Percentiles rank a stretch among this genome's conserved stretches.
Conservation (phyloP, 2,888 invertebrate species). For the Folsomia candida region DNA sequence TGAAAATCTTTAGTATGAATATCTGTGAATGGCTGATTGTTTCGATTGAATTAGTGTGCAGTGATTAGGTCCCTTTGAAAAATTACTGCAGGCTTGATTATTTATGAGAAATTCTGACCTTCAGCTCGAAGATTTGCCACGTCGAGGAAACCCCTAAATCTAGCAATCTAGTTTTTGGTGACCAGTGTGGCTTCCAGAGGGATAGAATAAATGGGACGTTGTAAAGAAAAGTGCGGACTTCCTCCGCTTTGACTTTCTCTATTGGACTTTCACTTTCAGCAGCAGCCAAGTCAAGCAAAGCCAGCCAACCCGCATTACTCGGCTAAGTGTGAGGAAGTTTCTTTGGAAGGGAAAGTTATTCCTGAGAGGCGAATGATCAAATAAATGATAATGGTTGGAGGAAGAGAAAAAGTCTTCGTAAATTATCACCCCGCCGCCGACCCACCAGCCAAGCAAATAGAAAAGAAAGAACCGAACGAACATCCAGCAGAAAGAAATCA, state of each 20-base stretch:
- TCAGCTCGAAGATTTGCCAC: too few species aligned
- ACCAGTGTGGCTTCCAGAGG: not conserved
- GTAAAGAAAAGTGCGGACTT: not conserved
- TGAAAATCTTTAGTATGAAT: too few species aligned
- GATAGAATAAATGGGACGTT: conserved; percentile 1
- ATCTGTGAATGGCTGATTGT: too few species aligned
- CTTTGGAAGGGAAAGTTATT: conserved; percentile 12
- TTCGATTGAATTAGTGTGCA: too few species aligned
- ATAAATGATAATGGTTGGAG: conserved; percentile 15
- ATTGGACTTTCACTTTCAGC: not conserved
- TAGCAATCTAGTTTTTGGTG: too few species aligned
- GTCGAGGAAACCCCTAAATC: too few species aligned
- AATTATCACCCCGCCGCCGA: conserved; percentile 7
- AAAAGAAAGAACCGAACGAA: conserved; percentile 7
- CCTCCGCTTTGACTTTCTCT: not conserved
- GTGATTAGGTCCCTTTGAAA: too few species aligned
- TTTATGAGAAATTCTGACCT: too few species aligned
- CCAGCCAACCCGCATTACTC: not conserved
- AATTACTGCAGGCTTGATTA: too few species aligned
- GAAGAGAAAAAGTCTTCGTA: conserved; percentile 13
- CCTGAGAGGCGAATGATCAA: conserved; percentile 18
- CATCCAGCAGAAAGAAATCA: conserved; percentile 11
- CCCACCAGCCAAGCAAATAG: conserved; percentile 1
- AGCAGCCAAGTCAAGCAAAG: not conserved
- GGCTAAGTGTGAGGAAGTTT: conserved; percentile 1